A percentile compares a stretch with the other conserved stretches of the same genome.
Evolutionary conservation across 2,113 vertebrate genomes (phyloP).

Genomic region (Jacana jacana): DNA sequence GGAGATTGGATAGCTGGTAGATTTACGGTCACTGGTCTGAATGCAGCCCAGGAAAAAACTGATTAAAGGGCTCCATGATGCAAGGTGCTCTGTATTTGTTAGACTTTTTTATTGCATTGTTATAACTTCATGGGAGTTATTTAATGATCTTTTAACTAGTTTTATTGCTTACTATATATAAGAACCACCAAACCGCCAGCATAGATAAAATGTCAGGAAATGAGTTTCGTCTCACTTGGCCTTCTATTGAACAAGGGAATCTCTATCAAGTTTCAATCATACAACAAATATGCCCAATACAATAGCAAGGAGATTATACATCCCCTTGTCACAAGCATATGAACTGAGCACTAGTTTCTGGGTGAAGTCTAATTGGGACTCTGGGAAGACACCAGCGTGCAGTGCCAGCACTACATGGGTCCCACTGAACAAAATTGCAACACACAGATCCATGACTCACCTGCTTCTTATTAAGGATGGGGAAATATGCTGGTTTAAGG

Average conservation of each 20-base stretch:
- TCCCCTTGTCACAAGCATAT: background rate
- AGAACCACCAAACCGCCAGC: background rate
- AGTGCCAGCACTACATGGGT: background rate
- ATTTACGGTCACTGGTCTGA: background rate
- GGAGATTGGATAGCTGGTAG: background rate
- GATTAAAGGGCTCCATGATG: constrained; percentile 4
- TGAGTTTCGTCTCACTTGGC: background rate
- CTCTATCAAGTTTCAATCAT: background rate
- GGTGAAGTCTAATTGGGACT: background rate
- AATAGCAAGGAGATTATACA: background rate
- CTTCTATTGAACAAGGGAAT: background rate
- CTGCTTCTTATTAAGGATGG: background rate
- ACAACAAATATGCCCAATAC: background rate
- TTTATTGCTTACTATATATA: constrained; percentile 36
- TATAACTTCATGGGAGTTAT: constrained; percentile 28
- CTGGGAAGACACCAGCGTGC: background rate
- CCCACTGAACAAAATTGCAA: background rate
- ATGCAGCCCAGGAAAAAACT: background rate
- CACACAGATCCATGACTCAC: background rate
- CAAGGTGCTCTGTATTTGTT: background rate
- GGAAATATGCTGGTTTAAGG: background rate
- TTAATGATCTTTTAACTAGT: constrained; percentile 52
- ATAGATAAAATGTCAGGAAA: background rate
- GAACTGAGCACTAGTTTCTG: background rate
- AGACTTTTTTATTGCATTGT: constrained; percentile 24